phyloP scores from a whole-genome alignment of 2,797 vertebrate species.

The Melanogrammus aeglefinus region DNA sequence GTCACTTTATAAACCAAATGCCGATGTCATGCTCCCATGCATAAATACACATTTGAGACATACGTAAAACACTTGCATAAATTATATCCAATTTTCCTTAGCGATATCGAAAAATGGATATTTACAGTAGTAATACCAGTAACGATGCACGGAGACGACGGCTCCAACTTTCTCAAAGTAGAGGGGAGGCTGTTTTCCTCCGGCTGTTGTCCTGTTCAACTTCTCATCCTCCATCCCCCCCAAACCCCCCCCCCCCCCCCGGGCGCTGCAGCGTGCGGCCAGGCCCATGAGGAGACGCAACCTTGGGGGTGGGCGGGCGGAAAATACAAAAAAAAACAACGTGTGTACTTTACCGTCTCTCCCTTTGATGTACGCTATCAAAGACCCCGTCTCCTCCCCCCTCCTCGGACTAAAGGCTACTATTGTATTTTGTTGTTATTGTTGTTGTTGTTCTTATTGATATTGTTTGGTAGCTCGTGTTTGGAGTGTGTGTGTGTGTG shows the following conservation, averaged over 20 bases:
- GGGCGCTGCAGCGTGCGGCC: slow-evolving; percentile 18
- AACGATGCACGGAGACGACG: background rate
- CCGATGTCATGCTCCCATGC: no score
- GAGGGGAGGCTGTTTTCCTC: background rate
- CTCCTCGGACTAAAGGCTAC: slow-evolving; percentile 74
- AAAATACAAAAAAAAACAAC: background rate
- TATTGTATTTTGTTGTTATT: slow-evolving; percentile 83
- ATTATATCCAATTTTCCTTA: no score
- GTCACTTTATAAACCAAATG: no score
- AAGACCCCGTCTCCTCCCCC: slow-evolving; percentile 70
- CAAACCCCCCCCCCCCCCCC: slow-evolving; percentile 15
- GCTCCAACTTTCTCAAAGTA: background rate
- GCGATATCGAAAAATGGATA: no score
- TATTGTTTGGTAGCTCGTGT: background rate
- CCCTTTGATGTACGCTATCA: slow-evolving; percentile 74
- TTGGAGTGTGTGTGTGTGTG: background rate
- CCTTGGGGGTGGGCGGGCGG: slow-evolving; percentile 55
- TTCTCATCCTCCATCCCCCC: slow-evolving; percentile 26
- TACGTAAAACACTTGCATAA: no score
- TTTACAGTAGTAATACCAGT: no score
- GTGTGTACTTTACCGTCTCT: background rate
- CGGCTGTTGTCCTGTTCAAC: slow-evolving; percentile 41
- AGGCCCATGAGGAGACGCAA: slow-evolving; percentile 57
- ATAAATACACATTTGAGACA: no score
- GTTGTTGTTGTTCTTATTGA: slow-evolving; percentile 72